Percentiles rank a stretch among this genome's conserved stretches.
phyloP scores from a whole-genome alignment of 2,113 vertebrate genomes.

The Phodopus roborovskii region DNA sequence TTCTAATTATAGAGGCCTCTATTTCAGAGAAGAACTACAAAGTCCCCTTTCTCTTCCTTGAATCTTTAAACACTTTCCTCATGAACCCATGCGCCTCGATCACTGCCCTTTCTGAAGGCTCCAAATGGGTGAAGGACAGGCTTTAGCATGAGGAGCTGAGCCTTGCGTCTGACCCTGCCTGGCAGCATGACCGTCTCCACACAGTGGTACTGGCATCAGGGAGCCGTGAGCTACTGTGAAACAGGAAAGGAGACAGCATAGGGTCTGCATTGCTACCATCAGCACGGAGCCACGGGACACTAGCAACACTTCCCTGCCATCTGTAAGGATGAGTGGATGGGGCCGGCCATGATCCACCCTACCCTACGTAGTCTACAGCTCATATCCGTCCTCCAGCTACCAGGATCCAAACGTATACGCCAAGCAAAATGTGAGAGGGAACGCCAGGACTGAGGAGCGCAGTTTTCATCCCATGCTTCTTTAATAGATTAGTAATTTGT shows the following conservation, averaged over 20 bases:
- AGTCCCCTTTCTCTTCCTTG: conserved; percentile 49
- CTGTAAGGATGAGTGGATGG: background rate
- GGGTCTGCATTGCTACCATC: background rate
- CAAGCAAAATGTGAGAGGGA: conserved; percentile 83
- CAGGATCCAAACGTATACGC: conserved; percentile 77
- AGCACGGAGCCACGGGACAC: fast-evolving
- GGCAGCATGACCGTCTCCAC: background rate
- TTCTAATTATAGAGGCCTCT: conserved; percentile 68
- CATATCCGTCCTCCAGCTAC: conserved; percentile 47
- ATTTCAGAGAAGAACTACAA: conserved; percentile 62
- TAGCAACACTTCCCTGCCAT: fast-evolving
- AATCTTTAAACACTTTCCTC: conserved; percentile 67
- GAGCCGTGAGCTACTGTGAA: background rate
- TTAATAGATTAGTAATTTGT: conserved; percentile 95
- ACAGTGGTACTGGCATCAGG: background rate
- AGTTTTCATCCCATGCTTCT: conserved; percentile 89
- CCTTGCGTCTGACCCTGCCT: background rate
- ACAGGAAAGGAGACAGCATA: background rate
- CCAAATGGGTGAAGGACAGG: background rate
- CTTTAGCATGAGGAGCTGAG: background rate
- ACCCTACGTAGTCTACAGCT: background rate
- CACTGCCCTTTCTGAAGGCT: conserved; percentile 71
- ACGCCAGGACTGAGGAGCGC: conserved; percentile 85
- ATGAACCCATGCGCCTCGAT: conserved; percentile 61
- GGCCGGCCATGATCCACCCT: background rate